phyloP scores from a whole-genome alignment of 2,113 vertebrate species.

The Peucedramus taeniatus region DNA sequence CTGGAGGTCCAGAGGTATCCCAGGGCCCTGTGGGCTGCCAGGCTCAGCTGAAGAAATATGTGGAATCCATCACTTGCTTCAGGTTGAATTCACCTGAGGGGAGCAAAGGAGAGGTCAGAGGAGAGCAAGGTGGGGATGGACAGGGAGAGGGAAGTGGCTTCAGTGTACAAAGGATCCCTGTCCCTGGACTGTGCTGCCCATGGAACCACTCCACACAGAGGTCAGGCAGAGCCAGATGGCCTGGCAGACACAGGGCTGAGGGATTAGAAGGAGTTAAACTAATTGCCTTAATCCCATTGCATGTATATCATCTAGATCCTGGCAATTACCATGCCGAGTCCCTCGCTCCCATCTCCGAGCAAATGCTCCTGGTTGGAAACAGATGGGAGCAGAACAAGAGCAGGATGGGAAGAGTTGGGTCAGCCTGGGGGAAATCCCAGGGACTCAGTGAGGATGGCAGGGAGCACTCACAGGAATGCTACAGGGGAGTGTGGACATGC shows the following conservation, averaged over 20 bases:
- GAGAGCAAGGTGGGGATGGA: background rate
- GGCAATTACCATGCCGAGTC: background rate
- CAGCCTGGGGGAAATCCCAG: background rate
- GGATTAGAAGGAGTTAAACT: constrained; percentile 49
- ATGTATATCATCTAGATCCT: constrained; percentile 15
- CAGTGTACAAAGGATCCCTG: accelerated
- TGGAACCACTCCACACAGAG: background rate
- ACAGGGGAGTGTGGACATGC: background rate
- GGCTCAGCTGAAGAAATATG: constrained; percentile 95
- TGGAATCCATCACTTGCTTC: constrained; percentile 83
- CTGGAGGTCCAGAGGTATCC: background rate
- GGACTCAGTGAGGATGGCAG: background rate
- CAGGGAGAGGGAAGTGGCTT: background rate
- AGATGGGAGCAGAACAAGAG: background rate
- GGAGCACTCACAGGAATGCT: background rate
- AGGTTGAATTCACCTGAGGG: constrained; percentile 84
- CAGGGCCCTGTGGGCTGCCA: accelerated
- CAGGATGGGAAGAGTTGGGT: background rate
- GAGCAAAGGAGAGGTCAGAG: background rate
- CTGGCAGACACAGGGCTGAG: constrained; percentile 19
- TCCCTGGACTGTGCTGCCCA: background rate
- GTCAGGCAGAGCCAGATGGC: constrained; percentile 18
- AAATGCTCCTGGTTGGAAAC: background rate
- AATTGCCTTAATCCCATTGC: constrained; percentile 56
- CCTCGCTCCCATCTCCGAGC: background rate